phyloP scores from a whole-genome alignment of 1,140 invertebrate genomes.

The Pseudomyrmex sp. region DNA sequence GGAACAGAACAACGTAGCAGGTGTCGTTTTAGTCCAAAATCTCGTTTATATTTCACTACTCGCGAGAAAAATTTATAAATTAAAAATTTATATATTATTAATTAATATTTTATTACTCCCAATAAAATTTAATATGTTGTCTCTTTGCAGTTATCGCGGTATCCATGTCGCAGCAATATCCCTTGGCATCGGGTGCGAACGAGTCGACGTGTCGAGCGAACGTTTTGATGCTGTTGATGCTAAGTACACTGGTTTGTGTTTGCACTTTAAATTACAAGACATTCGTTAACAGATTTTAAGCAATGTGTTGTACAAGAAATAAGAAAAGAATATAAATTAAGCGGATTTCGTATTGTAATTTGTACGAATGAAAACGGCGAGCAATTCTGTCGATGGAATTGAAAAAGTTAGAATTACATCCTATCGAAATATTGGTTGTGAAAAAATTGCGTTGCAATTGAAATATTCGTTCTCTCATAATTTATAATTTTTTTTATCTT shows the following conservation, averaged over 20 bases:
- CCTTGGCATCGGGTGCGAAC: slow-evolving; percentile 42
- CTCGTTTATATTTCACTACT: neutral
- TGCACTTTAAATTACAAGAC: neutral
- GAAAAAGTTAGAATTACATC: no score
- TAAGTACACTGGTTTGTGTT: slow-evolving; percentile 17
- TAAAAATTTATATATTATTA: neutral
- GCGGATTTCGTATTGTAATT: neutral
- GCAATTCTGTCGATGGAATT: no score
- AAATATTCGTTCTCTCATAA: neutral
- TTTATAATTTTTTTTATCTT: neutral
- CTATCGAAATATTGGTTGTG: no score
- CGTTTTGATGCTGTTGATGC: neutral
- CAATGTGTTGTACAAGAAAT: slow-evolving; percentile 10
- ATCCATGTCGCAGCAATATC: slow-evolving; percentile 73
- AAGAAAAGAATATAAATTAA: slow-evolving; percentile 18
- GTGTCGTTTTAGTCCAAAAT: slow-evolving; percentile 9
- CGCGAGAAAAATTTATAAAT: neutral
- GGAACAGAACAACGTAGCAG: slow-evolving; percentile 40
- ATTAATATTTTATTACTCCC: no score
- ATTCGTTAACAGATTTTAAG: slow-evolving; percentile 23
- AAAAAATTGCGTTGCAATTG: no score
- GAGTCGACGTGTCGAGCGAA: slow-evolving; percentile 15
- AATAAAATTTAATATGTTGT: neutral
- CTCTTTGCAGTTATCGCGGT: slow-evolving; percentile 57
- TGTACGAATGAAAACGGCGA: no score